Conservation (phyloP, 30 jellyfish, hydroid and myxozoan genomes). For the Aurelia aurita region DNA sequence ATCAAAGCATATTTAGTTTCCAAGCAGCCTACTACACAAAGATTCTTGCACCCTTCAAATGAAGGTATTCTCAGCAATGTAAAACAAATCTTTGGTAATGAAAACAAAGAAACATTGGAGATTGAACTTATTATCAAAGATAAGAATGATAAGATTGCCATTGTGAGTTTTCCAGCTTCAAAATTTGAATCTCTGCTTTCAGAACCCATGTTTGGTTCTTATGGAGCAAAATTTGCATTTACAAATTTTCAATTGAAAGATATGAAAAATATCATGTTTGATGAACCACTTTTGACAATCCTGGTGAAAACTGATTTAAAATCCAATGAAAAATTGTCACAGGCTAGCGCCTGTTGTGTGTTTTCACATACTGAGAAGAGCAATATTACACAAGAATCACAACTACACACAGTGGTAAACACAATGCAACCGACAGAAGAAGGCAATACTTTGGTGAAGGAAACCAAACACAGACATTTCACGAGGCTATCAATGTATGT, state of each 20-base stretch:
- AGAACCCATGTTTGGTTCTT: not conserved
- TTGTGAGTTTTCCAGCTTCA: slow-evolving; percentile 1
- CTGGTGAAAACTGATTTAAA: not conserved
- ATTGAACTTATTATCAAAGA: slow-evolving; percentile 1
- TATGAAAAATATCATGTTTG: not conserved
- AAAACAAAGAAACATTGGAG: not conserved
- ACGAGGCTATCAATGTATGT: too few relatives aligned
- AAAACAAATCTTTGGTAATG: not conserved
- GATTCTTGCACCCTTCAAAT: not conserved
- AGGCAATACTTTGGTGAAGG: too few relatives aligned
- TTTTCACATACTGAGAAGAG: not conserved
- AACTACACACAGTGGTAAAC: not conserved
- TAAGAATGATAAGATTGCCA: slow-evolving; percentile 1
- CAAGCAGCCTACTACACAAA: not conserved
- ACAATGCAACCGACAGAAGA: too few relatives aligned
- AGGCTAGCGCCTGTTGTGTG: not conserved
- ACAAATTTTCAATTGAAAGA: not conserved
- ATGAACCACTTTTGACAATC: not conserved
- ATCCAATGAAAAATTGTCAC: not conserved
- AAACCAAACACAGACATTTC: too few relatives aligned
- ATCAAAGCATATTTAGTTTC: not conserved
- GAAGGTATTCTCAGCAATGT: not conserved
- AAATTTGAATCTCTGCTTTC: not conserved
- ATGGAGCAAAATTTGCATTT: not conserved
- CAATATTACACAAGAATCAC: not conserved